Conservation (phyloP, 2,888 invertebrate genomes). For the Machimus atricapillus region DNA sequence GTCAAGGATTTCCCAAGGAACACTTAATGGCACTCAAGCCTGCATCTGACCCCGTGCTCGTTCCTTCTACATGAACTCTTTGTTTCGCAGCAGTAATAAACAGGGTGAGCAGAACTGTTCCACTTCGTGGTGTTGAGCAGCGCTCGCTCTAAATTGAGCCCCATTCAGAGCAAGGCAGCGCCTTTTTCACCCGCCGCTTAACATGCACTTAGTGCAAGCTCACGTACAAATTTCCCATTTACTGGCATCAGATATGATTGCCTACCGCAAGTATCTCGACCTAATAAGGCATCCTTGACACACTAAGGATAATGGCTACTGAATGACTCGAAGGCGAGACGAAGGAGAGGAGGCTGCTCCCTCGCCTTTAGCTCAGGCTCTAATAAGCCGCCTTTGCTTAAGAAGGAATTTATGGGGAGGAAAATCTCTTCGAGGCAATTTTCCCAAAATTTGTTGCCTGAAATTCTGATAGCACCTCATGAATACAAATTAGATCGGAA, state of each 20-base stretch:
- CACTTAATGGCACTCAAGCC: background rate
- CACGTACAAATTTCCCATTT: conserved; percentile 19
- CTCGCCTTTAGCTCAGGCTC: background rate
- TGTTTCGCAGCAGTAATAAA: background rate
- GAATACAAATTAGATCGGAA: conserved; percentile 21
- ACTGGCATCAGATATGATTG: background rate
- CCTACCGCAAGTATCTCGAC: conserved; percentile 20
- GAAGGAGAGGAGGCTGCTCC: background rate
- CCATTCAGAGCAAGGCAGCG: background rate
- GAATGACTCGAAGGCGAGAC: background rate
- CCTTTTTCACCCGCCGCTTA: background rate
- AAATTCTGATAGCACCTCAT: conserved; percentile 1
- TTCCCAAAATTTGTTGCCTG: conserved; percentile 12
- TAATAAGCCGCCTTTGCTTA: background rate
- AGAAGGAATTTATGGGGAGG: background rate
- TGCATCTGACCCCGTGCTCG: background rate
- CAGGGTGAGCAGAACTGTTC: background rate
- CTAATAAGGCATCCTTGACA: conserved; percentile 34
- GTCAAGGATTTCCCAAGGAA: conserved; percentile 3
- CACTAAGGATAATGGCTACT: conserved; percentile 18
- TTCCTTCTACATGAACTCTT: background rate
- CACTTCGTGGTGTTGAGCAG: background rate
- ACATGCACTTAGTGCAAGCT: conserved; percentile 31
- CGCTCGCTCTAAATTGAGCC: background rate
- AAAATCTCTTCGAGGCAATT: background rate